Percentiles rank a stretch among this genome's conserved stretches.
phyloP scores from a whole-genome alignment of 2,888 invertebrate genomes.

The Gisinianus flammeolus region DNA sequence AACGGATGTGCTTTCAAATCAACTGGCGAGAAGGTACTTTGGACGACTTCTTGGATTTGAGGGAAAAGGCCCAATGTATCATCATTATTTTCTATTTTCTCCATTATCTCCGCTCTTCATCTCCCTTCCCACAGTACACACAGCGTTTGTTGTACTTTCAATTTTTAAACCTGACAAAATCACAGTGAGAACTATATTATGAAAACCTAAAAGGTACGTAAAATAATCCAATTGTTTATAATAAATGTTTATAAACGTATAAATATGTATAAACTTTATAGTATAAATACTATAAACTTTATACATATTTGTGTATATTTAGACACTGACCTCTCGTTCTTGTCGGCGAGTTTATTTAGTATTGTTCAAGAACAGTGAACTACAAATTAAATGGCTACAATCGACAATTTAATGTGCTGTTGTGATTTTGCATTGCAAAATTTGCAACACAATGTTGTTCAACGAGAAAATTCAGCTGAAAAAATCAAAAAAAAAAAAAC shows the following conservation, averaged over 20 bases:
- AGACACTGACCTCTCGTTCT: too few relatives aligned
- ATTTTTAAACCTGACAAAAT: neutral
- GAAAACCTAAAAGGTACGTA: too few relatives aligned
- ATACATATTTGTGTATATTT: too few relatives aligned
- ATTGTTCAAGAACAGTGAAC: too few relatives aligned
- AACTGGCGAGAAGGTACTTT: constrained; percentile 35
- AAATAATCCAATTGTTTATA: too few relatives aligned
- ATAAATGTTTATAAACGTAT: too few relatives aligned
- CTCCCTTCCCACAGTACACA: neutral
- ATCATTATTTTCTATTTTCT: neutral
- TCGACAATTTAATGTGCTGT: neutral
- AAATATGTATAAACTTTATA: too few relatives aligned
- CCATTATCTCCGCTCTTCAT: neutral
- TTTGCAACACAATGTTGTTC: neutral
- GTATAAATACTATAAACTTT: too few relatives aligned
- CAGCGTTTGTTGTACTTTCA: neutral
- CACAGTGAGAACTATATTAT: neutral
- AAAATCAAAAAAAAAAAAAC: too few relatives aligned
- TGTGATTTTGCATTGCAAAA: neutral
- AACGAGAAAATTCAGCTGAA: too few relatives aligned
- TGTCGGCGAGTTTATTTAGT: too few relatives aligned
- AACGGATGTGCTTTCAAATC: constrained; percentile 53
- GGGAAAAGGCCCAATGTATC: neutral
- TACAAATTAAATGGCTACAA: too few relatives aligned
- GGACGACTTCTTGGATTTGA: constrained; percentile 15